Base-by-base conservation (phyloP, 2,888 invertebrate species). In the Laothoe populi region DNA sequence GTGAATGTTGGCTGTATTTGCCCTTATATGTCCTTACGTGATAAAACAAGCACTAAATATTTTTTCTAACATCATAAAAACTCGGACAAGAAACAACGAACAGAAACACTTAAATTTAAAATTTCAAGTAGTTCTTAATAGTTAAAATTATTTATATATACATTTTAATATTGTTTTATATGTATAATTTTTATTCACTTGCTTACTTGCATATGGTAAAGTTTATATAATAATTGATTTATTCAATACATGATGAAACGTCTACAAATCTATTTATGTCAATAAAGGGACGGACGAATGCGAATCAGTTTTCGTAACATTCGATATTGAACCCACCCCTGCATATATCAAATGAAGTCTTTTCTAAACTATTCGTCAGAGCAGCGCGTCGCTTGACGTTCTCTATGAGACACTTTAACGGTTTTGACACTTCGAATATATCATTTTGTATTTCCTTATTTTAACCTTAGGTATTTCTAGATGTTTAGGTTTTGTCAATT, bases 261-360 rank as follows among this genome's bases (percentile, higher is more conserved):
- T 70, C 74, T 78, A 81, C 78, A 82, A 84, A 81, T 82, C 77
- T 79, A 83, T 84, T 82, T 83, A 79, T 74, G 71, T 69, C 72
- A 75, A 76, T 73, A 78, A 72, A 79, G 79, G 81, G 82, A 73
- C 72, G 68, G 68, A 65, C 70, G 57, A 70, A 69, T 72, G 70
- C 75, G 72, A 73, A 79, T 77, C 74, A 71, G 74, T 74, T 74
- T 78, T 77, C 72, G 68, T 75, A 77, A 75, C 72, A 81, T 82
- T 70, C 77, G 77, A 84, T 84, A 84, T 84, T 78, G 79, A 74
- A 82, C 79, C 78, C 81, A 86, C 87, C 89, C 88, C 81, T 74
- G 78, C 81, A 82, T 88, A 88, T 83, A 86, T 88, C 81, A 87
- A 88, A 88, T 90, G 89, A 89, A 90, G 86, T 88, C 86, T 87